These are phyloP conservation scores for Deilephila porcellus DNA, from an alignment of 2,888 invertebrate genomes.

Conservation along the genomic window DNA sequence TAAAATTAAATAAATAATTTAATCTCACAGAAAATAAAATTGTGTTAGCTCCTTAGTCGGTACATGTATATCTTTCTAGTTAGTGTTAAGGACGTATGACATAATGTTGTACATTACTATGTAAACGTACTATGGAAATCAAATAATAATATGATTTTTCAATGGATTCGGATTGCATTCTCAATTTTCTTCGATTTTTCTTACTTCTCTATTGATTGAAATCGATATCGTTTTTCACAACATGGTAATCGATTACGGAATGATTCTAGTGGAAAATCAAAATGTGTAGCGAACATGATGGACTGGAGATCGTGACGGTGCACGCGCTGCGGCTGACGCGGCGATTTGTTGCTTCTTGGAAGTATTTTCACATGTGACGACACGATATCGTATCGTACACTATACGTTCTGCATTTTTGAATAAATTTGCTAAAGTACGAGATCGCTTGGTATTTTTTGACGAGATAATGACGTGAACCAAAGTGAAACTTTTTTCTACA, in stretches of 20 bases:
- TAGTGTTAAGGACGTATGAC: too few species aligned
- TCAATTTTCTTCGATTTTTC: neutral
- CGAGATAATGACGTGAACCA: too few species aligned
- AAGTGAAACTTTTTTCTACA: too few species aligned
- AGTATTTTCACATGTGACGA: constrained; percentile 28
- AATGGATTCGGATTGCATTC: neutral
- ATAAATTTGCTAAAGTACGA: too few species aligned
- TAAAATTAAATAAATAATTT: too few species aligned
- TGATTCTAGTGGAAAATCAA: constrained; percentile 51
- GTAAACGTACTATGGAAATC: too few species aligned
- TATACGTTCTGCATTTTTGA: neutral
- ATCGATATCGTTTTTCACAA: neutral
- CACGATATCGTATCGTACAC: constrained; percentile 8
- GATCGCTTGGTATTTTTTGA: too few species aligned
- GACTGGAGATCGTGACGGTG: constrained; percentile 57
- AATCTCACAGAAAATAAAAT: too few species aligned
- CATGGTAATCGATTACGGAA: constrained; percentile 43
- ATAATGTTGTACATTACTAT: too few species aligned
- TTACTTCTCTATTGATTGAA: neutral
- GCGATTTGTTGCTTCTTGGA: constrained; percentile 54
- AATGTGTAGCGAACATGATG: constrained; percentile 53
- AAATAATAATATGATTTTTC: too few species aligned
- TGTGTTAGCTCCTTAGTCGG: too few species aligned
- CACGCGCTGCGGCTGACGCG: constrained; percentile 63
- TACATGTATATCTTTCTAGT: too few species aligned